These are phyloP conservation scores for Malurus alboscapulatus DNA, from an alignment of 2,113 vertebrate species.

Conservation along the genomic window DNA sequence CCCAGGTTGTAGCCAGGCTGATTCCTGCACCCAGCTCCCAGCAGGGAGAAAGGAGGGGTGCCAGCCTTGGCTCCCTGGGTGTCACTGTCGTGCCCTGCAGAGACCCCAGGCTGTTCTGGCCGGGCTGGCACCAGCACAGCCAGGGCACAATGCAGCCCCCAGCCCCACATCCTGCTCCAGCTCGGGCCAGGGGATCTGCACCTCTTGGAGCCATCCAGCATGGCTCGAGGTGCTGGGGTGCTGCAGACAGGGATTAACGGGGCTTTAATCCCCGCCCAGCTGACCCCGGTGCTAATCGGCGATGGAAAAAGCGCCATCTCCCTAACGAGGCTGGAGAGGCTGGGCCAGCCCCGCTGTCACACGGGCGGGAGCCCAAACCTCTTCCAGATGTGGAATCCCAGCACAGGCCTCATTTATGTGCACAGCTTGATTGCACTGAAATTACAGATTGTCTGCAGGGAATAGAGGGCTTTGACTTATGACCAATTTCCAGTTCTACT, in stretches of 20 bases:
- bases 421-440: conserved; percentile 66
- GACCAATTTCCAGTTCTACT: conserved; percentile 65
- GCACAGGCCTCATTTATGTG: conserved; percentile 61
- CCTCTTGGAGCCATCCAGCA: accelerated
- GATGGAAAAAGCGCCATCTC: conserved; percentile 32
- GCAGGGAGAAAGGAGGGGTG: neutral
- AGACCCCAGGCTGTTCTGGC: neutral
- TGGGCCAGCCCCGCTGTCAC: conserved; percentile 43
- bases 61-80: accelerated
- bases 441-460: conserved; percentile 66
- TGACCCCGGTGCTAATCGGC: conserved; percentile 28
- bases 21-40: neutral
- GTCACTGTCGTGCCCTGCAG: neutral
- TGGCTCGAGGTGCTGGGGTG: neutral
- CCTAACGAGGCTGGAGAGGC: conserved; percentile 24
- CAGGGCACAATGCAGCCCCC: neutral
- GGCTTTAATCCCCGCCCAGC: conserved; percentile 1
- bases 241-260: neutral
- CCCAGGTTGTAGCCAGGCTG: accelerated
- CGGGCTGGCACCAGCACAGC: neutral
- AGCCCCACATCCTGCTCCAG: neutral
- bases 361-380: conserved; percentile 62
- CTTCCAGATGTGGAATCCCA: conserved; percentile 72
- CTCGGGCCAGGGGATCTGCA: accelerated
- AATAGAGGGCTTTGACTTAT: conserved; percentile 62